Evolutionary conservation across 2,888 invertebrate genomes (phyloP).

Genomic region (Drosophila buzzatii): DNA sequence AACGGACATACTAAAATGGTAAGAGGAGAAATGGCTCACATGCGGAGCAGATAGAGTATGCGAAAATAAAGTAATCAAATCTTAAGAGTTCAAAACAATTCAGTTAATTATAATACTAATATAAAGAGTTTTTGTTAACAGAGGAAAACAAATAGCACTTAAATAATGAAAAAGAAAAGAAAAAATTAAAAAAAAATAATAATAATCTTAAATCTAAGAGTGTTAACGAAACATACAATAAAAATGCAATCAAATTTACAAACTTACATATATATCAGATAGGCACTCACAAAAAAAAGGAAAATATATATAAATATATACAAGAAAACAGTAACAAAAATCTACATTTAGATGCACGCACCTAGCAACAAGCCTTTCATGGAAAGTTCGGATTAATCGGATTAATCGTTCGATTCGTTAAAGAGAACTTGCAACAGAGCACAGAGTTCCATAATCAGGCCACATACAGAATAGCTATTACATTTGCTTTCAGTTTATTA

Average conservation of each 20-base stretch:
- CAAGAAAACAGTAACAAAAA: conserved; percentile 27
- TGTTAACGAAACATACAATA: conserved; percentile 61
- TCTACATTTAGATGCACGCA: conserved; percentile 61
- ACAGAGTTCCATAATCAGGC: conserved; percentile 54
- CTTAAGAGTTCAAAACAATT: conserved; percentile 31
- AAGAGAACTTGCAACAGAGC: conserved; percentile 40
- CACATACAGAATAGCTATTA: conserved; percentile 32
- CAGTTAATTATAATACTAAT: not conserved
- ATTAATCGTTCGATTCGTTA: conserved; percentile 24
- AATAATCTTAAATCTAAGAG: conserved; percentile 20
- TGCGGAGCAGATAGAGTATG: conserved; percentile 46
- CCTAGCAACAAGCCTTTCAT: conserved; percentile 62
- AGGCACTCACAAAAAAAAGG: conserved; percentile 15
- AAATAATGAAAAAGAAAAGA: conserved; percentile 18
- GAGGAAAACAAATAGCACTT: conserved; percentile 11
- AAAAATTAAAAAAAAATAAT: conserved; percentile 2
- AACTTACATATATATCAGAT: conserved; percentile 47
- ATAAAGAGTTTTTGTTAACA: conserved; percentile 12
- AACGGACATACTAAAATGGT: not conserved
- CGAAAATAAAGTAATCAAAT: conserved; percentile 37
- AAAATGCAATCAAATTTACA: conserved; percentile 74
- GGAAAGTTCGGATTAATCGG: conserved; percentile 26
- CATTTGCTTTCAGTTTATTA: conserved; percentile 39
- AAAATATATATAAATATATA: conserved; percentile 23
- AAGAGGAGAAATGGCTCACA: conserved; percentile 20